These are phyloP conservation scores for Varecia variegata DNA, from an alignment of 2,797 vertebrate genomes.

Conservation along the genomic window DNA sequence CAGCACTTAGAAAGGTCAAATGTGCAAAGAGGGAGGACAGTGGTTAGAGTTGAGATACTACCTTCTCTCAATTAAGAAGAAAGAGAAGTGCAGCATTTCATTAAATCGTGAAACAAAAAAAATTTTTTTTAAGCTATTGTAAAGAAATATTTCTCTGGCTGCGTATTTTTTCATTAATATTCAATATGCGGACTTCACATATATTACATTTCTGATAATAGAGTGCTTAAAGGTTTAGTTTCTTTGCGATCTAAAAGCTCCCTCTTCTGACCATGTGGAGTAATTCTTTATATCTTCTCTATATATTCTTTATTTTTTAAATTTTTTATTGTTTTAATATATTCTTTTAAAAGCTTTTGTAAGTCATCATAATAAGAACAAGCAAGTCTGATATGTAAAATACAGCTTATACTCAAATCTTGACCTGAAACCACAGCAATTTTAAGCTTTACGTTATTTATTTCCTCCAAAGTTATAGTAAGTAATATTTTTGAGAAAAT, in stretches of 20 bases:
- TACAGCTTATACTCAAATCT: not conserved
- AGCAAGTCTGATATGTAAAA: conserved; percentile 37
- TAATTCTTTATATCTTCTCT: not conserved
- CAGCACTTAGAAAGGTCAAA: not conserved
- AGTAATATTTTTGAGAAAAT: conserved; percentile 1
- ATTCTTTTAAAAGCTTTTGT: not conserved
- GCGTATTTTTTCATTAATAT: conserved; percentile 24
- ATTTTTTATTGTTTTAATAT: not conserved
- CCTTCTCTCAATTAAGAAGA: not conserved
- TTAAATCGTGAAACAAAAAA: not conserved
- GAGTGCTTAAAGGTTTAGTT: not conserved
- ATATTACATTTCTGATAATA: not conserved
- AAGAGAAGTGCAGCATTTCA: not conserved
- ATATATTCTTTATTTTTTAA: not conserved
- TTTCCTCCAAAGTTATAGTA: not conserved
- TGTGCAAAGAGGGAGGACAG: not conserved
- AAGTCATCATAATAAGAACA: not conserved
- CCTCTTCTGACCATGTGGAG: conserved; percentile 77
- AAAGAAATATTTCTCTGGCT: conserved; percentile 15
- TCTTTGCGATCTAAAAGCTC: conserved; percentile 76
- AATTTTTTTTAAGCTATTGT: not conserved
- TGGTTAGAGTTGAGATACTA: not conserved
- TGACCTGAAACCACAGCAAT: not conserved
- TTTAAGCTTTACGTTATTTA: not conserved
- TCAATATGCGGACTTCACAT: conserved; percentile 4